Evolutionary conservation across 2,797 vertebrate species (phyloP).

Genomic region (Falco rusticolus): DNA sequence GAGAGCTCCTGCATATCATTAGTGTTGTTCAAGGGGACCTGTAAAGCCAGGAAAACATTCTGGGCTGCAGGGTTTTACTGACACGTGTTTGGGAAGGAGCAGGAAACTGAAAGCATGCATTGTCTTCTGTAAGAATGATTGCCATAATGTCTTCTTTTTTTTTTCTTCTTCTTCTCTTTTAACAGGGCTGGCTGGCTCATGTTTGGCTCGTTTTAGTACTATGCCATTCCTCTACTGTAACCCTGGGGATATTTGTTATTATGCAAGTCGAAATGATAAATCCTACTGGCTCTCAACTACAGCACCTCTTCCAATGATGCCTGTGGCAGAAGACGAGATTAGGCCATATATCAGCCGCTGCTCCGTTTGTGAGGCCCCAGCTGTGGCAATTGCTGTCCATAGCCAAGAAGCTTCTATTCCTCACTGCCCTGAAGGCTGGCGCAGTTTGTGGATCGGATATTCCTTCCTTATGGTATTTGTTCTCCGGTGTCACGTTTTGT

Average conservation of each 20-base stretch:
- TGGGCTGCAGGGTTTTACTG: not conserved
- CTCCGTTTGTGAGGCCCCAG: slow-evolving; percentile 95
- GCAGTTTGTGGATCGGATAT: slow-evolving; percentile 97
- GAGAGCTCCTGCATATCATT: not conserved
- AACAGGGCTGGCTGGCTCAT: slow-evolving; percentile 93
- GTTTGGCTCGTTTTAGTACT: slow-evolving; percentile 92
- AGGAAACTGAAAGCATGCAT: not conserved
- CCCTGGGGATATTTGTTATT: slow-evolving; percentile 94
- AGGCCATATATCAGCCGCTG: slow-evolving; percentile 96
- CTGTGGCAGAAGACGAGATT: slow-evolving; percentile 90
- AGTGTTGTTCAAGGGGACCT: not conserved
- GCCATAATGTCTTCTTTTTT: not conserved
- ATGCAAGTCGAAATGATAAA: slow-evolving; percentile 96
- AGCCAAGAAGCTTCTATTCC: slow-evolving; percentile 96
- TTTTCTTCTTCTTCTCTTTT: not conserved
- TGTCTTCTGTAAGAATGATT: not conserved
- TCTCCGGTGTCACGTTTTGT: not conserved
- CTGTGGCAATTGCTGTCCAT: slow-evolving; percentile 94
- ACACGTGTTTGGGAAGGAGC: not conserved
- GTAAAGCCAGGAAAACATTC: not conserved
- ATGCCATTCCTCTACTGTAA: slow-evolving; percentile 99
- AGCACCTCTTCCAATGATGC: slow-evolving; percentile 97
- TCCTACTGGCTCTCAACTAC: slow-evolving; percentile 98
- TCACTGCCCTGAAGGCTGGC: slow-evolving; percentile 92
- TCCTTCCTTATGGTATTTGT: slow-evolving; percentile 95